Conservation (phyloP, 2,113 vertebrate genomes). For the Calyptommatus sinebrachiatus region DNA sequence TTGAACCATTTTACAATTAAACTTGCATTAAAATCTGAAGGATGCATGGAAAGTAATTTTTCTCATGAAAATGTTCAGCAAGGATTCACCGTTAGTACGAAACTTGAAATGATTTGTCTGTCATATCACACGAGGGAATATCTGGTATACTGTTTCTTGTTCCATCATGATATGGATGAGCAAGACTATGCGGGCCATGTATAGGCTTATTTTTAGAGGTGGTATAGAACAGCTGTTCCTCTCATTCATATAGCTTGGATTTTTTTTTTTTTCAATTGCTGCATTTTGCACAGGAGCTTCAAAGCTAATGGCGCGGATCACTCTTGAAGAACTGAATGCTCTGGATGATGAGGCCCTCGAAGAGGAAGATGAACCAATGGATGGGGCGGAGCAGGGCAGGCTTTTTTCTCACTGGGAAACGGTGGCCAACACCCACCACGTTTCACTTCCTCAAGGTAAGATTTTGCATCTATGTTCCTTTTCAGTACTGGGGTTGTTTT, state of each 20-base stretch:
- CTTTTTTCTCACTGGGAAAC: slow-evolving; percentile 79
- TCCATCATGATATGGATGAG: no score
- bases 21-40: not conserved
- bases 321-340: slow-evolving; percentile 76
- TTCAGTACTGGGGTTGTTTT: no score
- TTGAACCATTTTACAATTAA: no score
- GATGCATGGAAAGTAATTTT: not conserved
- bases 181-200: not conserved
- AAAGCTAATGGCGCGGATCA: slow-evolving; percentile 77
- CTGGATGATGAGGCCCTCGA: slow-evolving; percentile 73
- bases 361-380: slow-evolving; percentile 63
- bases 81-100: not conserved
- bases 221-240: not conserved
- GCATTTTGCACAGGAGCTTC: not conserved
- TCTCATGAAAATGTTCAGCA: not conserved
- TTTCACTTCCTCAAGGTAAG: slow-evolving; percentile 78
- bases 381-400: slow-evolving; percentile 51
- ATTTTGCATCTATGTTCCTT: not conserved
- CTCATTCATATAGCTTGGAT: not conserved
- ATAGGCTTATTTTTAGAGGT: not conserved
- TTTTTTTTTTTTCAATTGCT: not conserved
- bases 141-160: not conserved
- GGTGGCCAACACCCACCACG: slow-evolving; percentile 79
- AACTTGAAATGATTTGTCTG: not conserved
- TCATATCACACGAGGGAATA: no score